Evolutionary conservation across 2,888 invertebrate genomes (phyloP).

Genomic region (Apomyelois bistriatella): DNA sequence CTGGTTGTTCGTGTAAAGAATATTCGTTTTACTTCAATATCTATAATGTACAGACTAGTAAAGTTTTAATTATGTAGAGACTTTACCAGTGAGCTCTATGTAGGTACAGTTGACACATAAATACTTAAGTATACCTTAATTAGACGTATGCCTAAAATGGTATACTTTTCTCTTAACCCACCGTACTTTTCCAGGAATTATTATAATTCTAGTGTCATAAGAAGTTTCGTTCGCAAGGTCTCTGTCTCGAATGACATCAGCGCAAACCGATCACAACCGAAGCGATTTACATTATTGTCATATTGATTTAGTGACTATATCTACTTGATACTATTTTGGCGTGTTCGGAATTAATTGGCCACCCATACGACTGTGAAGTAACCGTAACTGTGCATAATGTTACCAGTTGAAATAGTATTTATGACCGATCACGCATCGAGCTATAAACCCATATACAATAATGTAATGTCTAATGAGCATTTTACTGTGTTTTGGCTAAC

Average conservation of each 20-base stretch:
- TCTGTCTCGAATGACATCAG: constrained; percentile 58
- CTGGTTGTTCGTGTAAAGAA: too few relatives aligned
- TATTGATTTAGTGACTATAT: constrained; percentile 63
- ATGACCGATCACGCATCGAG: constrained; percentile 8
- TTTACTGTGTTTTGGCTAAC: not conserved
- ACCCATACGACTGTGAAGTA: constrained; percentile 29
- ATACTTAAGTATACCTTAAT: too few relatives aligned
- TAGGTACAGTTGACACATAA: too few relatives aligned
- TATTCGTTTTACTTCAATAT: too few relatives aligned
- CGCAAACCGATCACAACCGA: constrained; percentile 62
- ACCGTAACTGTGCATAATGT: constrained; percentile 6
- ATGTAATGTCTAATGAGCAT: not conserved
- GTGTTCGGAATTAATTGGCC: constrained; percentile 60
- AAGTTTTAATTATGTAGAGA: too few relatives aligned
- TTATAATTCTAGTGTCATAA: constrained; percentile 33
- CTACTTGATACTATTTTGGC: constrained; percentile 48
- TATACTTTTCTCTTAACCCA: not conserved
- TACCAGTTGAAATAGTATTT: constrained; percentile 6
- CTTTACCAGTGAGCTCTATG: too few relatives aligned
- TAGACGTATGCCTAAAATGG: too few relatives aligned
- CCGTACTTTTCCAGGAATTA: constrained; percentile 5
- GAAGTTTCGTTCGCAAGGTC: constrained; percentile 37
- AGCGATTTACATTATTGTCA: constrained; percentile 68
- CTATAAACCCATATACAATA: constrained; percentile 1
- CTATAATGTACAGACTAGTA: too few relatives aligned